Evolutionary conservation across 1,140 invertebrate species (phyloP).

Genomic region (Neodiprion lecontei): DNA sequence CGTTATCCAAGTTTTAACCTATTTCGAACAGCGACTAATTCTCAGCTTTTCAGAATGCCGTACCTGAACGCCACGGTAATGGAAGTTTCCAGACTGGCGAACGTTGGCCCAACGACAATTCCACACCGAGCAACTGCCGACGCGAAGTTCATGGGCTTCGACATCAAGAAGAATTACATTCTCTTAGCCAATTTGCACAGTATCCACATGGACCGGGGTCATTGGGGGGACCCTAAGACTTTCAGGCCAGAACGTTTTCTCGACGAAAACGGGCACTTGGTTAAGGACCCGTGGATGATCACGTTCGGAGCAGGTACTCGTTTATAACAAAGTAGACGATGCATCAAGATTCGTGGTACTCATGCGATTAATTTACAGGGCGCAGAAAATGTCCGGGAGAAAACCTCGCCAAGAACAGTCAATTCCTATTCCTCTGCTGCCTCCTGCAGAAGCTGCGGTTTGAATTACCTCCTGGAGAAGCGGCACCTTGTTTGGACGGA

Average conservation of each 20-base stretch:
- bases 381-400: constrained; percentile 58
- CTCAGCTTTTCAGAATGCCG: constrained; percentile 49
- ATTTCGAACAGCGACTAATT: constrained; percentile 15
- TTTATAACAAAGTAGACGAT: not conserved
- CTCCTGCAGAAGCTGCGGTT: constrained; percentile 57
- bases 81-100: constrained; percentile 59
- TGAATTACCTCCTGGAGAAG: constrained; percentile 38
- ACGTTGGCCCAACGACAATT: constrained; percentile 59
- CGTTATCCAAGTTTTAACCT: too few relatives aligned
- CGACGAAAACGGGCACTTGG: constrained; percentile 57
- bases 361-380: constrained; percentile 38
- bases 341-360: constrained; percentile 4
- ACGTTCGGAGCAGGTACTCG: constrained; percentile 63
- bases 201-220: constrained; percentile 56
- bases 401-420: constrained; percentile 53
- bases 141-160: constrained; percentile 55
- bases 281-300: constrained; percentile 59
- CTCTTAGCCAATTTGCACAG: constrained; percentile 54
- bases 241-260: constrained; percentile 69
- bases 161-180: constrained; percentile 58
- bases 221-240: constrained; percentile 66
- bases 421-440: constrained; percentile 55
- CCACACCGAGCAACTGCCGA: constrained; percentile 52
- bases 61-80: constrained; percentile 61
- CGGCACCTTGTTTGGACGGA: constrained; percentile 42